Conservation (phyloP, 2,888 invertebrate genomes). For the Standfussiana lucernea region DNA sequence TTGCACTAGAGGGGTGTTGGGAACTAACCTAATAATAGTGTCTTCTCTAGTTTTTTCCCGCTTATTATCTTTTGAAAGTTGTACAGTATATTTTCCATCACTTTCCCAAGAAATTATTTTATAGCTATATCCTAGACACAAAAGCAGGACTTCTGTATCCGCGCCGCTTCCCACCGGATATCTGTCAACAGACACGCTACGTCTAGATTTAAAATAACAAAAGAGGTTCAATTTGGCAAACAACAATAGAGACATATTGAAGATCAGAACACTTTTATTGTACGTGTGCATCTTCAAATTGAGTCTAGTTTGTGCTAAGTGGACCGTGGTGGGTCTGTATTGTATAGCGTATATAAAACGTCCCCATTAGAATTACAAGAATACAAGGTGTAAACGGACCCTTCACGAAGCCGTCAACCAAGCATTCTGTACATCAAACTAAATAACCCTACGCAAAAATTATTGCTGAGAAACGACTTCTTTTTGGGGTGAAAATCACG, state of each 20-base stretch:
- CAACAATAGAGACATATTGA: not conserved
- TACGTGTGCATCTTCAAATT: not conserved
- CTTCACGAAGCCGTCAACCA: too few relatives aligned
- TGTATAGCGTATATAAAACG: slow-evolving; percentile 3
- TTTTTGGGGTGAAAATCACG: too few relatives aligned
- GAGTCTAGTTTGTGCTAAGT: not conserved
- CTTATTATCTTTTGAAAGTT: slow-evolving; percentile 8
- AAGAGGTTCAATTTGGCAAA: not conserved
- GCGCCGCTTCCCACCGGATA: not conserved
- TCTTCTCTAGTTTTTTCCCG: not conserved
- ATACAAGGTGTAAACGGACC: too few relatives aligned
- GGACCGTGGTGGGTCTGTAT: slow-evolving; percentile 3
- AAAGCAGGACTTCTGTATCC: not conserved
- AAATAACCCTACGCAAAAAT: too few relatives aligned
- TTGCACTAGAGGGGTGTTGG: slow-evolving; percentile 1
- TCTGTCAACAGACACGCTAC: not conserved
- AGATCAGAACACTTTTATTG: slow-evolving; percentile 2
- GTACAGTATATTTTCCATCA: slow-evolving; percentile 1
- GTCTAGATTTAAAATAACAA: slow-evolving; percentile 7
- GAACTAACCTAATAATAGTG: slow-evolving; percentile 1
- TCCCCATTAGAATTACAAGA: slow-evolving; percentile 8
- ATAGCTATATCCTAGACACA: slow-evolving; percentile 6
- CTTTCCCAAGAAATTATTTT: too few relatives aligned
- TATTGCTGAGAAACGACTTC: too few relatives aligned
- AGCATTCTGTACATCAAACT: too few relatives aligned